These are phyloP conservation scores for rabbit (Oryctolagus cuniculus) DNA, from an alignment of 2,113 vertebrate species.

Conservation along the genomic window mOryCun1.1 NC_091432.1:167773501-167774000, in stretches of 20 bases:
- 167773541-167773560: neutral
- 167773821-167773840: neutral
- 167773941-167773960: neutral
- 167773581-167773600: neutral
- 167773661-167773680: neutral
- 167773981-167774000: neutral
- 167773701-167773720: neutral
- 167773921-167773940: neutral
- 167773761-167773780: neutral
- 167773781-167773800: no score
- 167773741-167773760: neutral
- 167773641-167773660: no score
- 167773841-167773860: neutral
- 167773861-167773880: neutral
- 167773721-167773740: slow-evolving; percentile 8
- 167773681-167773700: neutral
- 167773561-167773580: neutral
- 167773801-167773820: neutral
- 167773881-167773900: neutral
- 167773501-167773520: slow-evolving; percentile 32
- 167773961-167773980: neutral
- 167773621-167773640: no score
- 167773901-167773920: neutral
- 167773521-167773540: neutral
- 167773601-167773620: neutral